phyloP scores from a whole-genome alignment of 2,797 vertebrate genomes.

The Sebastes iracundus region DNA sequence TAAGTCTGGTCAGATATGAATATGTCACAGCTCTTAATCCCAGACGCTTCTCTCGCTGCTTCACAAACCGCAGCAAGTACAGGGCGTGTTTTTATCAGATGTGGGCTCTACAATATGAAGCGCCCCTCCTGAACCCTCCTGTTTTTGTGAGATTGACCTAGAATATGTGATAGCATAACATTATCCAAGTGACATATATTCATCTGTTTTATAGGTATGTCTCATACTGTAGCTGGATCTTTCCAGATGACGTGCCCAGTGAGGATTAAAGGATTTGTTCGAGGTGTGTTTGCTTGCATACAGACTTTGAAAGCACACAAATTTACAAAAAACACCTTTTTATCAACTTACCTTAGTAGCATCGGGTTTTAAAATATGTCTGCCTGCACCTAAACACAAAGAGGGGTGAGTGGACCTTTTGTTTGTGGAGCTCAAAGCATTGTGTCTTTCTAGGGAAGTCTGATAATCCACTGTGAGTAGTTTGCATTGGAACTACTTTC shows the following conservation, averaged over 20 bases:
- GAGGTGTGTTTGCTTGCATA: conserved; percentile 12
- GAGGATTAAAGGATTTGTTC: conserved; percentile 50
- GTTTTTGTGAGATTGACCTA: conserved; percentile 47
- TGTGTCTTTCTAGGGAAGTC: background rate
- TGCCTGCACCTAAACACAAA: background rate
- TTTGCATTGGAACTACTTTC: background rate
- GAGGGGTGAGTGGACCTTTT: background rate
- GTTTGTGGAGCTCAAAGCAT: background rate
- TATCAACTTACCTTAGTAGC: background rate
- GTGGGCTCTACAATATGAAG: background rate
- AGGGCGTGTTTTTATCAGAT: conserved; percentile 58
- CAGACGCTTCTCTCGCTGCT: conserved; percentile 64
- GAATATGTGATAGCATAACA: conserved; percentile 29
- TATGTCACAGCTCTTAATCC: conserved; percentile 84
- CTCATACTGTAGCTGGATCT: background rate
- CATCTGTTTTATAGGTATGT: conserved; percentile 16
- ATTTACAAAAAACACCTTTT: background rate
- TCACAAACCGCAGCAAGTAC: conserved; percentile 51
- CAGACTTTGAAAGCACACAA: background rate
- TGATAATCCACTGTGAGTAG: background rate
- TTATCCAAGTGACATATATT: conserved; percentile 32
- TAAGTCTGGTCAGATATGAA: conserved; percentile 84
- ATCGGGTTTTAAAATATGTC: background rate
- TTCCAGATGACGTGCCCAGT: conserved; percentile 20
- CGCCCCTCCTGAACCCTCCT: conserved; percentile 18